phyloP scores from a whole-genome alignment of 2,888 invertebrate genomes.

The Cephus nigrinus region DNA sequence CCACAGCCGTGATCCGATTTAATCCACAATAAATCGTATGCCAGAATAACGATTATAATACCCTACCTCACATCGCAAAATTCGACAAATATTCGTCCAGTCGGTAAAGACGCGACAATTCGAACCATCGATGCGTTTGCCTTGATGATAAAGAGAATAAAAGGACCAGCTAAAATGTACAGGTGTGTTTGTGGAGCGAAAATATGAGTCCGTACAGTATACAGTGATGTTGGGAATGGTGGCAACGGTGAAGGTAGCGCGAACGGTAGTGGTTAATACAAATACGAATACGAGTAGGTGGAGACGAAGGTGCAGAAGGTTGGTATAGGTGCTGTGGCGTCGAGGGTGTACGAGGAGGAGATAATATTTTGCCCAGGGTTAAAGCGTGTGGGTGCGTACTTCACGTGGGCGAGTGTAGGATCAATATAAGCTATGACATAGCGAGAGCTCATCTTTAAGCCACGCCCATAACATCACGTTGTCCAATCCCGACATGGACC shows the following conservation, averaged over 20 bases:
- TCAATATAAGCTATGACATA: constrained; percentile 66
- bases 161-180: background rate
- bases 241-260: background rate
- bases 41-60: background rate
- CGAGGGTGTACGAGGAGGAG: background rate
- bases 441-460: constrained; percentile 66
- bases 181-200: background rate
- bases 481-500: constrained; percentile 48
- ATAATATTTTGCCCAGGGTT: background rate
- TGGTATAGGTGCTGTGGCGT: background rate
- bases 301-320: background rate
- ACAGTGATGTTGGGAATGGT: background rate
- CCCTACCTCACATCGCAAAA: background rate
- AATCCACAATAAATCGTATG: background rate
- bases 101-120: background rate
- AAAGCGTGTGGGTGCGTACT: background rate
- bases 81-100: background rate
- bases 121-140: background rate
- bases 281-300: background rate
- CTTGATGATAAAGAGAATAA: background rate
- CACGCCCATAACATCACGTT: constrained; percentile 46
- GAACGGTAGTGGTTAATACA: background rate
- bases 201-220: background rate
- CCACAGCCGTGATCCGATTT: background rate
- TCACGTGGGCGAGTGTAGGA: constrained; percentile 44